Conservation (phyloP, 2,888 invertebrate genomes). For the Malacosoma neustria region DNA sequence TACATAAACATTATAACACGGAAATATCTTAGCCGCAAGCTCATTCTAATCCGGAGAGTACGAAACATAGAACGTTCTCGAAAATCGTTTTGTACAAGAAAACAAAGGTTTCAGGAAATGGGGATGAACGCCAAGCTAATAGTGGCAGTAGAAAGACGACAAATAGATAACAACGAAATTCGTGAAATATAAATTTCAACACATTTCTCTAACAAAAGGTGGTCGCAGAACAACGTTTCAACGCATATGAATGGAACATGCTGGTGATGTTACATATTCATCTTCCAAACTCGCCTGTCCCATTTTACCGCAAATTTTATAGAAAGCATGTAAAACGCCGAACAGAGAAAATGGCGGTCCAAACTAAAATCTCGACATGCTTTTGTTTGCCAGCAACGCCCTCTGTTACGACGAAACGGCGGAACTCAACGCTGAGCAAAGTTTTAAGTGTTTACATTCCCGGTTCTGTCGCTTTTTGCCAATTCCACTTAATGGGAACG, state of each 20-base stretch:
- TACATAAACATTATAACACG: too few relatives aligned
- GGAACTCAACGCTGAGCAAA: constrained; percentile 49
- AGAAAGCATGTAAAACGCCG: constrained; percentile 49
- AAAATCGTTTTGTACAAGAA: too few relatives aligned
- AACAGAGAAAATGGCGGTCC: constrained; percentile 48
- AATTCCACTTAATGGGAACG: constrained; percentile 62
- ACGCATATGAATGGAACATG: constrained; percentile 17
- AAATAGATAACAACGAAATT: background rate
- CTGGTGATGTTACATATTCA: constrained; percentile 54
- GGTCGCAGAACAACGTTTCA: constrained; percentile 10
- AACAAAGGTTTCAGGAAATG: too few relatives aligned
- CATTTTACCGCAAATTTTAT: constrained; percentile 41
- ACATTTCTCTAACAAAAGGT: background rate
- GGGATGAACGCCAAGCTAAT: too few relatives aligned
- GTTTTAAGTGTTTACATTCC: constrained; percentile 72
- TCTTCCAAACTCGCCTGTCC: constrained; percentile 46
- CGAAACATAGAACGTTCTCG: too few relatives aligned
- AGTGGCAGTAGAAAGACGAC: background rate
- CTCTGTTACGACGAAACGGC: constrained; percentile 47
- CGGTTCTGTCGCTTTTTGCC: constrained; percentile 69
- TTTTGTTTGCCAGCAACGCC: constrained; percentile 62
- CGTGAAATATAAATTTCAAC: background rate
- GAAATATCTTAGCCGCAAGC: too few relatives aligned
- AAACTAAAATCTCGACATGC: constrained; percentile 52
- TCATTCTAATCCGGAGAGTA: too few relatives aligned